Evolutionary conservation across 2,797 vertebrate species (phyloP), one percentile per base, ranked within the genome.

Genomic region (Corythornis leucogaster): DNA sequence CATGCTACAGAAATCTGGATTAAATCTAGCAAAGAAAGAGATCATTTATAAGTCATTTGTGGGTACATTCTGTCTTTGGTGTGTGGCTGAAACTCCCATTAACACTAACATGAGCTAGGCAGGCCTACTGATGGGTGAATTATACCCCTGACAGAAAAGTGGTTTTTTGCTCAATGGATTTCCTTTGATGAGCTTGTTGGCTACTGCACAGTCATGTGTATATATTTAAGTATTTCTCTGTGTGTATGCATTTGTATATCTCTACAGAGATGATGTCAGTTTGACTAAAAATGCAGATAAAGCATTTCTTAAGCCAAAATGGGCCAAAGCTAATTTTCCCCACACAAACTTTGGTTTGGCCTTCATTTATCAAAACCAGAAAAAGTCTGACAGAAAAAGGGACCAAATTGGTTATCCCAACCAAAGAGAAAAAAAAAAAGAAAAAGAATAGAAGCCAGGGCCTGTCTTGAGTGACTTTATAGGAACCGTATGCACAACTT

Each of bases 401-500:
- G 74, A 90, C 58, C 79, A 96, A 96, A 94, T 87, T 92, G 94
- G 94, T 94, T 96, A 96, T 94, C 86, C 97, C 93, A 95, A 40
- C 38, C 93, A 68, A 94, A 95, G 80, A 31, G 21, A 33, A 57
- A 24, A 57, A 38, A 35, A 38, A 62, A 97, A 97, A 15, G 6
- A 40, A 40, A 40, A 40, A 40, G 38, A 96, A 87, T 55, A 94
- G 95, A 97, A 97, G 93, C 94, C 93, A 91, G 76, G 91, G 80
- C 91, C 93, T 96, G 96, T 97, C 95, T 97, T 96, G 96, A 91
- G 90, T 96, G 70, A 89, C 94, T 97, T 97, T 97, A 98, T 97
- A 97, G 89, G 95, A 98, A 98, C 96, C 97, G 89, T 96, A 97
- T 97, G 97, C 88, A 96, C 84, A 96, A 97, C 97, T 98, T 97